Percentiles rank a stretch among this genome's conserved stretches.
Conservation (phyloP, 2,888 invertebrate genomes). For the Cyaniris semiargus region DNA sequence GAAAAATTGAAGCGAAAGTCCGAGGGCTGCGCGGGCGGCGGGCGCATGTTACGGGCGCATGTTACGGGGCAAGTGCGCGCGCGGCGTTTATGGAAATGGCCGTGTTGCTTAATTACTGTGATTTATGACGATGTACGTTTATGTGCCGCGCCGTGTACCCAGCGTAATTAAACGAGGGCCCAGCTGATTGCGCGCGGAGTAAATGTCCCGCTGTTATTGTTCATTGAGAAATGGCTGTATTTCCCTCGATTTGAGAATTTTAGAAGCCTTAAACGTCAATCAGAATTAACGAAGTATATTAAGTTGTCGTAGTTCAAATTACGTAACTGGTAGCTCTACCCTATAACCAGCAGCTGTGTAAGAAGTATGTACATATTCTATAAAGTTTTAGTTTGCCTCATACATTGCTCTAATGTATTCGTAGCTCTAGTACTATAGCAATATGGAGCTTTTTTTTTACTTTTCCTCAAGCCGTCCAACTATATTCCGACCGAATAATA, state of each 20-base stretch:
- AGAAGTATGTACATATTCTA: too few relatives aligned
- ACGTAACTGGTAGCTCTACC: neutral
- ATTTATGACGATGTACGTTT: constrained; percentile 32
- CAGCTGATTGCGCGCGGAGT: neutral
- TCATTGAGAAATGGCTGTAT: neutral
- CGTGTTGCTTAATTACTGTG: constrained; percentile 34
- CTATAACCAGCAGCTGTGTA: too few relatives aligned
- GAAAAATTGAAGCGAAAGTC: too few relatives aligned
- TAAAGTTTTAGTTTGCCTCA: too few relatives aligned
- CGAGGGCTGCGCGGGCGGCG: neutral
- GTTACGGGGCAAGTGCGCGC: constrained; percentile 33
- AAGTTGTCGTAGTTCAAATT: neutral
- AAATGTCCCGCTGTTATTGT: constrained; percentile 13
- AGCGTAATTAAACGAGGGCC: neutral
- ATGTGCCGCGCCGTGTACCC: constrained; percentile 4
- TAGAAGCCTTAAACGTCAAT: neutral
- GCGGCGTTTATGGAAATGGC: constrained; percentile 42
- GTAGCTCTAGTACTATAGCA: too few relatives aligned
- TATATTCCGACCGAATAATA: too few relatives aligned
- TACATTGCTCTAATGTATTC: too few relatives aligned
- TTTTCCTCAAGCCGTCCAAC: too few relatives aligned
- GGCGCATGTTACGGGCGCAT: constrained; percentile 17
- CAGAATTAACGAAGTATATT: neutral
- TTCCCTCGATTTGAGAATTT: neutral
- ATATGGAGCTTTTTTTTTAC: too few relatives aligned